Percentiles rank a stretch among this genome's conserved stretches.
Evolutionary conservation across 2,888 invertebrate genomes (phyloP).

Genomic region (Cephus nigrinus): DNA sequence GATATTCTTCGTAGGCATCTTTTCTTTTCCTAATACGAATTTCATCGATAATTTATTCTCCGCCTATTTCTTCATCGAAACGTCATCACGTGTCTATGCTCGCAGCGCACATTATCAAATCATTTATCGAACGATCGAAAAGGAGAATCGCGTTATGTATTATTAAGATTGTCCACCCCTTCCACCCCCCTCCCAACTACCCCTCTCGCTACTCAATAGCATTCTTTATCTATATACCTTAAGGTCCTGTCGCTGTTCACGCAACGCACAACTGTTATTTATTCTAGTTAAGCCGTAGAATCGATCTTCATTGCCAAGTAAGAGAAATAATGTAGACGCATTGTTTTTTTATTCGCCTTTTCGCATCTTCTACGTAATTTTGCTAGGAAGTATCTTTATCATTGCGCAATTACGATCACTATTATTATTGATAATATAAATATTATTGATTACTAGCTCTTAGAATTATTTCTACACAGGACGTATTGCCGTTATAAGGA

Average conservation of each 20-base stretch:
- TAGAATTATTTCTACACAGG: background rate
- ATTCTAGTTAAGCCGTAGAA: background rate
- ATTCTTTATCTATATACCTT: background rate
- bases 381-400: background rate
- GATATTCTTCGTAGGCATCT: no score
- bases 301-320: background rate
- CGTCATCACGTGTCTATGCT: background rate
- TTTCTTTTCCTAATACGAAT: background rate
- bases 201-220: background rate
- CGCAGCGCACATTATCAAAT: background rate
- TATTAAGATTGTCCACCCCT: background rate
- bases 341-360: background rate
- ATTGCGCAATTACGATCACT: background rate
- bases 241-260: background rate
- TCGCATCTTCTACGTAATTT: background rate
- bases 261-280: background rate
- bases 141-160: background rate
- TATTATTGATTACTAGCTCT: background rate
- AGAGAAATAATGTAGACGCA: background rate
- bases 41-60: background rate
- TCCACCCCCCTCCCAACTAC: no score
- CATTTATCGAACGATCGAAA: background rate
- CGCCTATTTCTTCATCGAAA: background rate
- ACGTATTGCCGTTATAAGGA: background rate
- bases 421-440: background rate